Conservation (phyloP, 2,797 vertebrate species). For the Argentina silus region DNA sequence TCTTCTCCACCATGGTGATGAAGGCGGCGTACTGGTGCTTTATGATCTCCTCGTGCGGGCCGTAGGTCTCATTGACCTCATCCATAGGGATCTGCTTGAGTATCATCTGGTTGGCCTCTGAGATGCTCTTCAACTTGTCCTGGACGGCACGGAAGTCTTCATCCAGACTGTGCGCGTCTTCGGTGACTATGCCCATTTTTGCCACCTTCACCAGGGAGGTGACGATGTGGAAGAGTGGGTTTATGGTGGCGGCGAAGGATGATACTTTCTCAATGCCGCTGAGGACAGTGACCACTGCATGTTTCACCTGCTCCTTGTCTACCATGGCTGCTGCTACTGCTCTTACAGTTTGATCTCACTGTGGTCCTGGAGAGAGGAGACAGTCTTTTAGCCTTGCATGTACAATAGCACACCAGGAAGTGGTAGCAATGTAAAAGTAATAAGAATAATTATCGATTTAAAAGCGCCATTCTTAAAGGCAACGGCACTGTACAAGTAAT, state of each 20-base stretch:
- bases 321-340: constrained; percentile 41
- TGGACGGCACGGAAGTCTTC: constrained; percentile 43
- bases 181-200: constrained; percentile 41
- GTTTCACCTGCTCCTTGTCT: constrained; percentile 51
- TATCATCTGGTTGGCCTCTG: constrained; percentile 43
- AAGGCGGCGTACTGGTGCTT: constrained; percentile 56
- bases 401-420: not conserved
- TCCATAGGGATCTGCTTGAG: constrained; percentile 46
- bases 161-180: constrained; percentile 40
- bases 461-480: too few species aligned
- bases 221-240: constrained; percentile 58
- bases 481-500: too few species aligned
- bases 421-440: too few species aligned
- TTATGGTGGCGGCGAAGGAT: constrained; percentile 50
- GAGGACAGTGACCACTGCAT: constrained; percentile 42
- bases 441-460: too few species aligned
- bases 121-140: constrained; percentile 53
- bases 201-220: constrained; percentile 51
- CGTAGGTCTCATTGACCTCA: constrained; percentile 53
- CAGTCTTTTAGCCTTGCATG: not conserved
- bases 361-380: constrained; percentile 24
- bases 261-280: constrained; percentile 51
- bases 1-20: constrained; percentile 47
- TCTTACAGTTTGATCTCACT: constrained; percentile 2
- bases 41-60: constrained; percentile 56